phyloP scores from a whole-genome alignment of 1,140 invertebrate species.

The Rhyzopertha dominica region DNA sequence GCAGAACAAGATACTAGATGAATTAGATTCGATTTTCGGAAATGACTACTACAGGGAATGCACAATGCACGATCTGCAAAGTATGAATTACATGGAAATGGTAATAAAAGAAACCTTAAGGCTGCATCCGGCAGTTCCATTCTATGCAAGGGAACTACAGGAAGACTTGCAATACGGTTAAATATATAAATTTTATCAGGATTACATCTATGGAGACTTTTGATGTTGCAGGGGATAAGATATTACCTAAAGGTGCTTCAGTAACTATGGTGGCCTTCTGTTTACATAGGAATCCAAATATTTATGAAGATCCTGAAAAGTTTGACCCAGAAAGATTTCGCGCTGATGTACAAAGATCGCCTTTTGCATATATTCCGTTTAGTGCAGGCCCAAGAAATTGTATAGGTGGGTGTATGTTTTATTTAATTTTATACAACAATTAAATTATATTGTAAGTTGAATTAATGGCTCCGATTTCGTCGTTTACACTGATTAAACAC shows the following conservation, averaged over 20 bases:
- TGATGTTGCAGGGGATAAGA: constrained; percentile 45
- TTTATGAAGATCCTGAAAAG: constrained; percentile 64
- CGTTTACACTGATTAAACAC: too few relatives aligned
- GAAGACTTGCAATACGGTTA: constrained; percentile 47
- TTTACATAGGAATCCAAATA: constrained; percentile 61
- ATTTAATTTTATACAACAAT: too few relatives aligned
- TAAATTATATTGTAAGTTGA: too few relatives aligned
- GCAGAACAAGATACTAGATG: constrained; percentile 59
- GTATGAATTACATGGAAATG: constrained; percentile 69
- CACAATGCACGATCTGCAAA: constrained; percentile 57
- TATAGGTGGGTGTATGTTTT: too few relatives aligned
- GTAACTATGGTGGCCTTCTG: constrained; percentile 50
- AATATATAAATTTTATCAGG: too few relatives aligned
- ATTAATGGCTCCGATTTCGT: too few relatives aligned
- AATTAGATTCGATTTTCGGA: constrained; percentile 58
- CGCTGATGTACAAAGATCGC: constrained; percentile 50
- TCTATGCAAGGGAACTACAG: constrained; percentile 56
- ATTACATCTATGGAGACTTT: constrained; percentile 16
- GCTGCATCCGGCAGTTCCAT: constrained; percentile 68
- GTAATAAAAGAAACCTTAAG: constrained; percentile 65
- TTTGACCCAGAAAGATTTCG: constrained; percentile 77
- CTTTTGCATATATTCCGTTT: constrained; percentile 61
- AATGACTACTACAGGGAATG: constrained; percentile 47
- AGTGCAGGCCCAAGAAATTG: constrained; percentile 67
- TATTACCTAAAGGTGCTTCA: constrained; percentile 49